Percentiles rank a stretch among this genome's conserved stretches.
Evolutionary conservation across 2,888 invertebrate genomes (phyloP).

Genomic region (Sminthurides aquaticus): DNA sequence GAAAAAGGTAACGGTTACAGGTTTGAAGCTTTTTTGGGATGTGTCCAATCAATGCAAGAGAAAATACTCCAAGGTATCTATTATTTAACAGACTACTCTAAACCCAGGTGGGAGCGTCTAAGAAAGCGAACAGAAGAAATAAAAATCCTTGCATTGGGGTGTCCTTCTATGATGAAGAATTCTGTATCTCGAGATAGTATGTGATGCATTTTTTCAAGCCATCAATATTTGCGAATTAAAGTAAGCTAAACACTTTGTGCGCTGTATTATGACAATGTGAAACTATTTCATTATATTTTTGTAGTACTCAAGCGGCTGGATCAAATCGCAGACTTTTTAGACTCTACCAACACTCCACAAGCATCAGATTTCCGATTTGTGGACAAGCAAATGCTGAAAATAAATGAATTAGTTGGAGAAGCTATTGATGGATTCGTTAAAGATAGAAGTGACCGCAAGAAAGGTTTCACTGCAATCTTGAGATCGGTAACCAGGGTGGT

Average conservation of each 20-base stretch:
- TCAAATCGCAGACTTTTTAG: background rate
- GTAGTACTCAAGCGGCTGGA: background rate
- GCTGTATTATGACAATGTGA: background rate
- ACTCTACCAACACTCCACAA: background rate
- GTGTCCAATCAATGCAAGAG: too few relatives aligned
- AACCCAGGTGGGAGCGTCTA: background rate
- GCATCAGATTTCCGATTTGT: background rate
- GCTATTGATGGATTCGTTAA: background rate
- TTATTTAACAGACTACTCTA: background rate
- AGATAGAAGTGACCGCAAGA: background rate
- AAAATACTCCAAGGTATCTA: too few relatives aligned
- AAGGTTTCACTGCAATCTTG: too few relatives aligned
- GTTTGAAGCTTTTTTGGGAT: too few relatives aligned
- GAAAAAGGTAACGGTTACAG: background rate
- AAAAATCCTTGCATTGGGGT: background rate
- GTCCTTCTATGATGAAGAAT: background rate
- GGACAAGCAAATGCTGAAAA: background rate
- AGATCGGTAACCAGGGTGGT: too few relatives aligned
- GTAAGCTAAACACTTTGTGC: background rate
- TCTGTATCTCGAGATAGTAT: background rate
- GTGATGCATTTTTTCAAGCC: background rate
- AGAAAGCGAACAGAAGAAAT: background rate
- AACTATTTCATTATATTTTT: background rate
- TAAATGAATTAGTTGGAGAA: constrained; percentile 2
- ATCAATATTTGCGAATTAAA: background rate